A percentile compares a stretch with the other conserved stretches of the same genome.
phyloP scores from a whole-genome alignment of 1,140 invertebrate species.

The Alviniconcha marisindica region DNA sequence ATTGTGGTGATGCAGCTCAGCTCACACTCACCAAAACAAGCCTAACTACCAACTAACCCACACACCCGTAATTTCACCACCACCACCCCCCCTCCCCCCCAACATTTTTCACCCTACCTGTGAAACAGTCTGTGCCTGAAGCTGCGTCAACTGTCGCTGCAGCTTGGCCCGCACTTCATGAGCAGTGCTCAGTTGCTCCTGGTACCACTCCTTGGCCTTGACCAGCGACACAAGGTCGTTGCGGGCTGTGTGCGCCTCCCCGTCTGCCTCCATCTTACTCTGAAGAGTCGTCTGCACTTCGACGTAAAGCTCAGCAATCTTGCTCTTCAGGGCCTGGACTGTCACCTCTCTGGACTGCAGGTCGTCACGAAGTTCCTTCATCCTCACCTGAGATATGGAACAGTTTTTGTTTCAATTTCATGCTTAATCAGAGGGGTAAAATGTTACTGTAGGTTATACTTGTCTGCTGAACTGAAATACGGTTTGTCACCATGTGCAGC shows the following conservation, averaged over 20 bases:
- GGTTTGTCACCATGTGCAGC: no score
- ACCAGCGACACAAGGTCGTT: slow-evolving; percentile 73
- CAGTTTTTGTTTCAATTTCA: no score
- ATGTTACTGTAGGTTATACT: no score
- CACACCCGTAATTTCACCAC: no score
- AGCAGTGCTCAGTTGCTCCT: slow-evolving; percentile 74
- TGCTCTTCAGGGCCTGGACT: slow-evolving; percentile 76
- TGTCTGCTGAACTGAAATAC: no score
- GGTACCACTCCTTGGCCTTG: slow-evolving; percentile 77
- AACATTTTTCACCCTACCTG: slow-evolving; percentile 34
- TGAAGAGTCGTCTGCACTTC: slow-evolving; percentile 75
- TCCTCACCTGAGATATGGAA: slow-evolving; percentile 59
- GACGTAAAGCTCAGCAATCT: slow-evolving; percentile 77
- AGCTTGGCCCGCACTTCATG: slow-evolving; percentile 71
- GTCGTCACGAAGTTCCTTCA: slow-evolving; percentile 73
- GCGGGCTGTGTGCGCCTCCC: slow-evolving; percentile 71
- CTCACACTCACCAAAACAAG: no score
- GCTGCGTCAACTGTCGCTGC: slow-evolving; percentile 75
- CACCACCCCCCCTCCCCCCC: no score
- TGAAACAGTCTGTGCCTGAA: slow-evolving; percentile 68
- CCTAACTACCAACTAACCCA: no score
- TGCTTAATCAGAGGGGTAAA: no score
- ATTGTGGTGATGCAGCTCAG: no score
- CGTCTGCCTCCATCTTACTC: slow-evolving; percentile 74
- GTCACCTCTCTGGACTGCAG: slow-evolving; percentile 74